These are phyloP conservation scores for Morpho achilles DNA, from an alignment of 2,888 invertebrate species.

Conservation along the genomic window DNA sequence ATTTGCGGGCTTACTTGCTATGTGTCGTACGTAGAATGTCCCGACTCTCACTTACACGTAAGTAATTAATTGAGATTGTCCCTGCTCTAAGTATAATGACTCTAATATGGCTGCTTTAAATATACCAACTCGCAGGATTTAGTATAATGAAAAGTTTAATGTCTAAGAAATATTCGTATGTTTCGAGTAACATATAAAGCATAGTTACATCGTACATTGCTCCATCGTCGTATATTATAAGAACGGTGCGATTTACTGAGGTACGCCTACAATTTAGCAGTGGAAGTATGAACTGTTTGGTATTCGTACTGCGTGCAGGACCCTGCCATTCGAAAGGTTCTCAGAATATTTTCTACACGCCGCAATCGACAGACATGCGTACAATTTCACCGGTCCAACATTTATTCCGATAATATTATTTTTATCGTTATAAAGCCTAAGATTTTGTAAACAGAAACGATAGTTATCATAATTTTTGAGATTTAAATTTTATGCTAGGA, in stretches of 20 bases:
- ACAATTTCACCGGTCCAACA: conserved; percentile 7
- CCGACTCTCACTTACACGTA: too few relatives aligned
- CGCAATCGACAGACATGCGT: conserved; percentile 17
- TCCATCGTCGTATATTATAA: background rate
- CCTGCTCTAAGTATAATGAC: too few relatives aligned
- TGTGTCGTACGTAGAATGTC: too few relatives aligned
- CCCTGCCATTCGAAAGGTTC: conserved; percentile 44
- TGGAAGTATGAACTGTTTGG: conserved; percentile 49
- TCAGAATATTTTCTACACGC: conserved; percentile 43
- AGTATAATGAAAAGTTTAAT: background rate
- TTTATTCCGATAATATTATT: conserved; percentile 1
- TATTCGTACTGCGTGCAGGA: conserved; percentile 41
- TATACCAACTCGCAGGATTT: background rate
- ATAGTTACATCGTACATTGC: background rate
- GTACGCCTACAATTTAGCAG: conserved; percentile 9
- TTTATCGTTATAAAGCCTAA: too few relatives aligned
- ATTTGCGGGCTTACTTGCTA: too few relatives aligned
- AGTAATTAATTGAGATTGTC: too few relatives aligned
- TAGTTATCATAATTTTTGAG: too few relatives aligned
- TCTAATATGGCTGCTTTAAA: background rate
- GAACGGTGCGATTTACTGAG: background rate
- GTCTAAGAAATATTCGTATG: background rate
- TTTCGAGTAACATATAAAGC: background rate
- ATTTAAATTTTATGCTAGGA: too few relatives aligned
- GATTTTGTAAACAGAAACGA: too few relatives aligned